Evolutionary conservation across 2,113 vertebrate species (phyloP), one percentile per base, ranked within the genome.

Genomic region (human (Homo sapiens)): DNA sequence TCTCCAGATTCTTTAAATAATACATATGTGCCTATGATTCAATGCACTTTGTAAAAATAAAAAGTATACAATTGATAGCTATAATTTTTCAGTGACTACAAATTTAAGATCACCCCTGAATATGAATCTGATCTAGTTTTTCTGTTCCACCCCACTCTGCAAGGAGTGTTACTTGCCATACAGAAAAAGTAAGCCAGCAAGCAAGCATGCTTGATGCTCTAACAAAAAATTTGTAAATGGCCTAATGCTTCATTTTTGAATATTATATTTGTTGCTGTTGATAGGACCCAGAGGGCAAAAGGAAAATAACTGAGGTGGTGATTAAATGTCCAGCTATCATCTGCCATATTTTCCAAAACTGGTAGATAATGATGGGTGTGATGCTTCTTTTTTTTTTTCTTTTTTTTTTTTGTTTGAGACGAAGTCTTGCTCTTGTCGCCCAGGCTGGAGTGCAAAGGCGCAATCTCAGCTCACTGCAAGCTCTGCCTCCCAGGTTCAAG

Each of bases 21-120:
- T 8, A 93, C 4, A 3, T 27, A 87, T 48, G 3, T 61, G 8
- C 14, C 27, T 78, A 48, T 61, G 52, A 59, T 80, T 88, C 25
- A 79, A 14, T 73, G 16, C 7, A 79, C 3, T 64, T 9, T 38
- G 93, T 45, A 90, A 82, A 90, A 95, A 84, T 83, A 55, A 94
- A 97, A 92, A 32, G 23, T 38, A 94, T 43, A 38, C 38, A 96
- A 84, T 14, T 75, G 75, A 93, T 30, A 93, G 79, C 32, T 97
- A 66, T 32, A 97, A 45, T 82, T 94, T 93, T 80, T 89, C 96
- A 90, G 66, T 81, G 85, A 55, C 52, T 98, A 95, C 61, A 96
- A 96, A 17, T 55, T 43, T 43, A 43, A 92, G 73, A 55, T 40
- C 38, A 30, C 30, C 8, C 9, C 22, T 61, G 43, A 93, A 40